A percentile compares a stretch with the other conserved stretches of the same genome.
phyloP scores from a whole-genome alignment of 1,140 invertebrate genomes.

The Trachymyrmex septentrionalis region DNA sequence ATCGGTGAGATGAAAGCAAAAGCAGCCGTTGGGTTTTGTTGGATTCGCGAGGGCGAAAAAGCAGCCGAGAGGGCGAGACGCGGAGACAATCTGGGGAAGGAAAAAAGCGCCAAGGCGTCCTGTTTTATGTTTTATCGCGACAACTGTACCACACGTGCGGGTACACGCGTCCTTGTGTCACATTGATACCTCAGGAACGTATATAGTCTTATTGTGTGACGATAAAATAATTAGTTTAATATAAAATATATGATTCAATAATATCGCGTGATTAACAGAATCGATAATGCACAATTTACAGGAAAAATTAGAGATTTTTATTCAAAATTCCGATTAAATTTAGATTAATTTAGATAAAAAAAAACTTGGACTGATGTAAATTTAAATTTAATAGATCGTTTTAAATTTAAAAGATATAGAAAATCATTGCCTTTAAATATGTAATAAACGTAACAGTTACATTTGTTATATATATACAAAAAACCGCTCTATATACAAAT shows the following conservation, averaged over 20 bases:
- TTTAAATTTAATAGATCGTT: neutral
- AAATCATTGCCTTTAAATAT: neutral
- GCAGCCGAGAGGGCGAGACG: conserved; percentile 15
- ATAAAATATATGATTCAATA: no score
- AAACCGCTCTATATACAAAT: no score
- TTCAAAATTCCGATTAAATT: neutral
- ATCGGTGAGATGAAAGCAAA: conserved; percentile 70
- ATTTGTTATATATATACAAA: neutral
- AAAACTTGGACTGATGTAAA: neutral
- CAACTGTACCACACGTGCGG: conserved; percentile 50
- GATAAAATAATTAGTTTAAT: conserved; percentile 9
- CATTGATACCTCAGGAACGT: conserved; percentile 18
- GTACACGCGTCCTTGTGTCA: neutral
- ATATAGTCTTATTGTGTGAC: neutral
- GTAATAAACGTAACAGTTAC: neutral
- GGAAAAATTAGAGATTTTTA: neutral
- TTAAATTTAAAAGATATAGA: neutral
- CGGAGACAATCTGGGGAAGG: conserved; percentile 62
- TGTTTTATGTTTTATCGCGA: conserved; percentile 66
- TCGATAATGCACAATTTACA: neutral
- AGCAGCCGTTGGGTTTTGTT: conserved; percentile 32
- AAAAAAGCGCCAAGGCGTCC: conserved; percentile 62
- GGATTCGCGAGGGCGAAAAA: conserved; percentile 48
- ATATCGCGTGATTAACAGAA: neutral
- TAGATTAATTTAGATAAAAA: neutral